Percentiles rank a stretch among this genome's conserved stretches.
Conservation (phyloP, 2,797 vertebrate genomes). For the Myotis findleyi region DNA sequence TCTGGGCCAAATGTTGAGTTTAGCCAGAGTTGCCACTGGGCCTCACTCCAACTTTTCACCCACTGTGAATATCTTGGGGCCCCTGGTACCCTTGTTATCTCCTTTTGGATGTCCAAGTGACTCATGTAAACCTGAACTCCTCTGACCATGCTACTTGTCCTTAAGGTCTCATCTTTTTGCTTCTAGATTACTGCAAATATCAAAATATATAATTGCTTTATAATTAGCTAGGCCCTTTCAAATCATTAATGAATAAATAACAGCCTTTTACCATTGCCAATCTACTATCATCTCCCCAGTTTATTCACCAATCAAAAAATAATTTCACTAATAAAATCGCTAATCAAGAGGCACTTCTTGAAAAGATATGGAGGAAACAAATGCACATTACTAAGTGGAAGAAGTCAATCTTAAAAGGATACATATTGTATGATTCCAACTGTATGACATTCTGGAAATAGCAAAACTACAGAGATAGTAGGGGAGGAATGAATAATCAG, state of each 20-base stretch:
- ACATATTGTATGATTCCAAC: neutral
- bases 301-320: neutral
- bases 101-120: neutral
- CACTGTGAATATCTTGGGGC: neutral
- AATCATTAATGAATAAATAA: neutral
- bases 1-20: neutral
- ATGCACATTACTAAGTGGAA: neutral
- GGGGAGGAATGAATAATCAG: neutral
- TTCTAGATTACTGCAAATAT: neutral
- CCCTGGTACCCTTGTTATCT: neutral
- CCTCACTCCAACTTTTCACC: neutral
- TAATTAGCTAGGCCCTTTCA: neutral
- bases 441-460: neutral
- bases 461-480: neutral
- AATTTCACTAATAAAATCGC: neutral
- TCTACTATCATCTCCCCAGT: neutral
- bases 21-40: neutral
- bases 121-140: neutral
- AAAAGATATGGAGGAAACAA: neutral
- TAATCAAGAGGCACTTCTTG: neutral
- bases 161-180: neutral
- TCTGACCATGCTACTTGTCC: neutral
- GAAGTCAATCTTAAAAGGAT: neutral
- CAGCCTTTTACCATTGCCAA: neutral
- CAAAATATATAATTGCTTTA: neutral